A percentile compares a stretch with the other conserved stretches of the same genome.
These are phyloP conservation scores for Paramuricea clavata DNA, from an alignment of 92 coral and sea anemone genomes.

Conservation along the genomic window DNA sequence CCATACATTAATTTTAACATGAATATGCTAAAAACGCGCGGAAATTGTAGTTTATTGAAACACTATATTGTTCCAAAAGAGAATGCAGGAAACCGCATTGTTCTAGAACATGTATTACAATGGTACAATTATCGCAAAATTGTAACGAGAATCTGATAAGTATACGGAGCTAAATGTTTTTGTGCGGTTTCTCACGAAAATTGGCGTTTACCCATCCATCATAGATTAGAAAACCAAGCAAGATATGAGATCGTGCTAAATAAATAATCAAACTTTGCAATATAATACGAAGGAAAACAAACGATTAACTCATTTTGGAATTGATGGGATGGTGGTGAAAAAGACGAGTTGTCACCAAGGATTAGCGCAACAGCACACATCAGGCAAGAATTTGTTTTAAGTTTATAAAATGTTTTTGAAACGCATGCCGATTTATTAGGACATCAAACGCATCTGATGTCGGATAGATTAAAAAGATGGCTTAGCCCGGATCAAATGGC, in stretches of 20 bases:
- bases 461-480: not conserved
- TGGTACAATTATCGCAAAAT: too few relatives aligned
- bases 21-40: too few relatives aligned
- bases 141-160: too few relatives aligned
- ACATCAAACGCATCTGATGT: not conserved
- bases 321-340: conserved; percentile 11
- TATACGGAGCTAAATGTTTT: too few relatives aligned
- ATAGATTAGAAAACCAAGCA: not conserved
- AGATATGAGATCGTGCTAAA: not conserved
- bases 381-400: not conserved
- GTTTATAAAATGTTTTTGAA: not conserved
- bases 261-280: not conserved
- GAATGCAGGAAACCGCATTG: too few relatives aligned
- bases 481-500: not conserved
- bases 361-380: conserved; percentile 2
- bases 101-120: too few relatives aligned
- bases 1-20: too few relatives aligned
- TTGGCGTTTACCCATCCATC: not conserved
- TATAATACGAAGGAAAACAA: not conserved
- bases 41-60: too few relatives aligned
- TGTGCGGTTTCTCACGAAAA: not conserved
- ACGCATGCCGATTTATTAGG: not conserved
- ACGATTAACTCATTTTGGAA: not conserved
- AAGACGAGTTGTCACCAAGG: not conserved
- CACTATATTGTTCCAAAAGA: too few relatives aligned